A percentile compares a stretch with the other conserved stretches of the same genome.
These are phyloP conservation scores for Ormia ochracea DNA, from an alignment of 2,888 invertebrate species.

Conservation along the genomic window DNA sequence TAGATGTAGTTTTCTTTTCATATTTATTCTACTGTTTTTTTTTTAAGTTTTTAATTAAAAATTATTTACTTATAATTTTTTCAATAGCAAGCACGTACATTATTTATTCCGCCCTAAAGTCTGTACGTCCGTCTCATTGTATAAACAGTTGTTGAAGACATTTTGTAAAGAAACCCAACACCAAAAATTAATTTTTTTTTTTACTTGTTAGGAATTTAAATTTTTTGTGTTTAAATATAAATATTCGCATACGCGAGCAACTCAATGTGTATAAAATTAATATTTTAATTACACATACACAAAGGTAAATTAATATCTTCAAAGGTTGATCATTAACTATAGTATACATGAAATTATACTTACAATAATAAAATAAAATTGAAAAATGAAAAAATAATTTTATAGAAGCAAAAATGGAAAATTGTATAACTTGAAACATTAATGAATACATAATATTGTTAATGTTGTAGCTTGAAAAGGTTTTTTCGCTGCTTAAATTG, in stretches of 20 bases:
- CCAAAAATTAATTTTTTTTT: background rate
- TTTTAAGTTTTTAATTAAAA: slow-evolving; percentile 34
- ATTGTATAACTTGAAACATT: slow-evolving; percentile 1
- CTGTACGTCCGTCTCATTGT: background rate
- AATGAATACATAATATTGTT: no score
- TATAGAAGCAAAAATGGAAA: background rate
- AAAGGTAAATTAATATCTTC: background rate
- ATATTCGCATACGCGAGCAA: background rate
- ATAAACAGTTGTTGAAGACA: background rate
- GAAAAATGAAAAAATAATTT: background rate
- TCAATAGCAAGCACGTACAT: slow-evolving; percentile 53
- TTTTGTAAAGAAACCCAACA: slow-evolving; percentile 14
- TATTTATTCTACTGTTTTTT: slow-evolving; percentile 19
- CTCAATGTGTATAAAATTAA: background rate
- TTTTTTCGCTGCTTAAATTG: no score
- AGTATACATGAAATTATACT: no score
- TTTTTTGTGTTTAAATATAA: background rate
- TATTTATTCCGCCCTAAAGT: slow-evolving; percentile 4
- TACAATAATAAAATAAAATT: background rate
- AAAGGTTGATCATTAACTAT: background rate
- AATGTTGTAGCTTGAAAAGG: no score
- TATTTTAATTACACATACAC: background rate
- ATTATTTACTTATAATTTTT: slow-evolving; percentile 39
- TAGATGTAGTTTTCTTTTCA: background rate
- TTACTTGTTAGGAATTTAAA: slow-evolving; percentile 14